Conservation (phyloP, 2,113 vertebrate species). For the Nipponia nippon region DNA sequence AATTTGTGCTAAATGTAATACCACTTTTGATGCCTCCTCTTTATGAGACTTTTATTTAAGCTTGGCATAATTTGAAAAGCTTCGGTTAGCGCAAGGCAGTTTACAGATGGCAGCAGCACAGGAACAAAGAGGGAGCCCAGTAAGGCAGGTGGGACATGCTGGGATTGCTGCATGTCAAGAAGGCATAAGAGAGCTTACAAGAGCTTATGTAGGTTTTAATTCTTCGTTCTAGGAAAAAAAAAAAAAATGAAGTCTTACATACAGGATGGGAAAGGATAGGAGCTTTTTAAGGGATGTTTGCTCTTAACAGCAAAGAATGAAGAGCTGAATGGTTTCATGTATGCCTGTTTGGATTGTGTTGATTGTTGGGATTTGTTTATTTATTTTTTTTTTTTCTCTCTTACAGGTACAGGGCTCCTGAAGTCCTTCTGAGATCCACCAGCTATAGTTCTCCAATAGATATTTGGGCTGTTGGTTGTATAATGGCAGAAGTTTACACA, state of each 20-base stretch:
- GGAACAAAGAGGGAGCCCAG: not conserved
- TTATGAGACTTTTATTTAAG: not conserved
- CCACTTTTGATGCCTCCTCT: not conserved
- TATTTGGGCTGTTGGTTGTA: constrained; percentile 84
- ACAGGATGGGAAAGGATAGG: not conserved
- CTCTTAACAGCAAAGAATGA: not conserved
- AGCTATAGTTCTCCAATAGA: constrained; percentile 83
- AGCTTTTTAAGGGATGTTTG: not conserved
- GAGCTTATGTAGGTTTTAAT: not conserved
- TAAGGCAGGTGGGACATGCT: not conserved
- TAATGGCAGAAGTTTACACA: constrained; percentile 83
- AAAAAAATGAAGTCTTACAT: not conserved
- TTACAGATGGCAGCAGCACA: not conserved
- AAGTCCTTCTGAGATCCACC: constrained; percentile 81
- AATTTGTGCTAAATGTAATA: not conserved
- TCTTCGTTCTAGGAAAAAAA: not conserved
- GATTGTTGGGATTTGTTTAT: not conserved
- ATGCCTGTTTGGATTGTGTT: not conserved
- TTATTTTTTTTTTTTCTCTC: not conserved
- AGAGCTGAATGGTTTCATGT: not conserved
- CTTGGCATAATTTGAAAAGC: not conserved
- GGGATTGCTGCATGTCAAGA: not conserved
- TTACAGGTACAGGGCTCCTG: constrained; percentile 81
- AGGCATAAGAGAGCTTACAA: not conserved
- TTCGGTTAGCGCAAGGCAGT: not conserved